These are phyloP conservation scores for Crematogaster levior DNA, from an alignment of 2,888 invertebrate genomes.

Conservation along the genomic window DNA sequence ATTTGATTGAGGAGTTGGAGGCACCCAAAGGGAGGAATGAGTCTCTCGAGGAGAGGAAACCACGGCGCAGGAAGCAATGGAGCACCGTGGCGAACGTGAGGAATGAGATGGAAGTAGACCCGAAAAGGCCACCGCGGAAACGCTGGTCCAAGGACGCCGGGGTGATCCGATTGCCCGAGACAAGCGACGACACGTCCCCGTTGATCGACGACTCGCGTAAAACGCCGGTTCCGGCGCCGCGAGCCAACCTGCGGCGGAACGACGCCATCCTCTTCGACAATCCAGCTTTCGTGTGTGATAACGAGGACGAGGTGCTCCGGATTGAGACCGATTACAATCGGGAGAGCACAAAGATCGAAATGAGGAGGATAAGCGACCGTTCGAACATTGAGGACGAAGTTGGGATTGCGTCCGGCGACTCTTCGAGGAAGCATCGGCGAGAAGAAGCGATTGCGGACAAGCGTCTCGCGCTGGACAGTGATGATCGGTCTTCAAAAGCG, in stretches of 20 bases:
- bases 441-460: neutral
- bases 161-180: conserved; percentile 65
- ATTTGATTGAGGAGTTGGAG: conserved; percentile 72
- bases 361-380: conserved; percentile 63
- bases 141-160: conserved; percentile 78
- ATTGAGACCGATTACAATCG: conserved; percentile 78
- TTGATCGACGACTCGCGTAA: neutral
- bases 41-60: conserved; percentile 37
- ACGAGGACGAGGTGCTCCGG: conserved; percentile 76
- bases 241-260: conserved; percentile 57
- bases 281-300: conserved; percentile 77
- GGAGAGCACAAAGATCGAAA: conserved; percentile 76
- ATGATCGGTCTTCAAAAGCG: neutral
- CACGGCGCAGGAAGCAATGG: conserved; percentile 64
- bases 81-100: conserved; percentile 13
- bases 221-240: conserved; percentile 73
- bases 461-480: conserved; percentile 20
- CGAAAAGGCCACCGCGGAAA: conserved; percentile 73
- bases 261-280: conserved; percentile 73
- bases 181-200: conserved; percentile 33
- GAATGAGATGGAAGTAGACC: conserved; percentile 12
- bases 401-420: neutral
- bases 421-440: neutral
- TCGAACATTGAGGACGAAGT: conserved; percentile 1
- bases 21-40: conserved; percentile 20